Conservation (phyloP, 1,140 invertebrate species). For the Chrysoperla carnea region DNA sequence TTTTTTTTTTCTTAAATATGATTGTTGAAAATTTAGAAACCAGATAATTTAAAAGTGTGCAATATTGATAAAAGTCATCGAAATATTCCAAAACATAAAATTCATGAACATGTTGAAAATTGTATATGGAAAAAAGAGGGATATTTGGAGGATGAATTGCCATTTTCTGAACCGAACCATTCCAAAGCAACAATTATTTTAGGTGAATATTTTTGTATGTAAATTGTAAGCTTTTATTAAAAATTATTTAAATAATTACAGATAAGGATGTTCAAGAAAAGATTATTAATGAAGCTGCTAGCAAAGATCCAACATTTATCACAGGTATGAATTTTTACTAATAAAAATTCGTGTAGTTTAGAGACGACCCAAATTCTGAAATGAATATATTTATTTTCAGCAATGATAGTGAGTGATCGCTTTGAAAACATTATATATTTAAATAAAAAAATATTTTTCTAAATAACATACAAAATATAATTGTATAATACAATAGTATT, state of each 20-base stretch:
- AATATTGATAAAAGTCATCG: no score
- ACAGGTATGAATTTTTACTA: conserved; percentile 16
- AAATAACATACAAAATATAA: no score
- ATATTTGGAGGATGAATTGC: conserved; percentile 23
- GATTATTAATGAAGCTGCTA: conserved; percentile 19
- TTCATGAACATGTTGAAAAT: conserved; percentile 24
- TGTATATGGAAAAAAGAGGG: conserved; percentile 30
- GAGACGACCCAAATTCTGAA: no score
- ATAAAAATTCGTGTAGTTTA: conserved; percentile 1
- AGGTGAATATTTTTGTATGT: conserved; percentile 15
- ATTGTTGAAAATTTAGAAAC: no score
- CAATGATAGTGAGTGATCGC: no score
- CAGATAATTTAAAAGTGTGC: no score
- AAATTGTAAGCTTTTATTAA: no score
- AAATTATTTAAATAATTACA: conserved; percentile 10
- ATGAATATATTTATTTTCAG: no score
- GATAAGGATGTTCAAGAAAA: conserved; percentile 25
- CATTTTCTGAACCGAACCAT: conserved; percentile 22
- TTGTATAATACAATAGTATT: no score
- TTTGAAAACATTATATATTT: no score
- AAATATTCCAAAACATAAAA: conserved; percentile 18
- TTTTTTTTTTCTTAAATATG: no score
- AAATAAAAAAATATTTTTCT: no score
- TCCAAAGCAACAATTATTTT: conserved; percentile 16
- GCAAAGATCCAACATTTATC: conserved; percentile 14